Evolutionary conservation across 2,888 invertebrate genomes (phyloP).

Genomic region (Alcis repandata): DNA sequence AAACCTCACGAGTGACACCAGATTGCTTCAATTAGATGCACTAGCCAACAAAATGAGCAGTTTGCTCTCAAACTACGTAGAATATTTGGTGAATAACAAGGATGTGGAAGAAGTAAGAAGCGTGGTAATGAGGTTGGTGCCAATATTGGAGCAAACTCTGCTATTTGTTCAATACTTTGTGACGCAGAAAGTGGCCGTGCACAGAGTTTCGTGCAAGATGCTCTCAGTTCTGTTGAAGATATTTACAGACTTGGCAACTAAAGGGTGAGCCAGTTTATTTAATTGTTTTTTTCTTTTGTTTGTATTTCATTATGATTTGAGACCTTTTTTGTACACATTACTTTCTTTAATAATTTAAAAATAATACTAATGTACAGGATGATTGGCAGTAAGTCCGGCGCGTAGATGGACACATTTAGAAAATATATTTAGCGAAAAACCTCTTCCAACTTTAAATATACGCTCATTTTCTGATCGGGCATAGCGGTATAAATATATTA

Average conservation of each 20-base stretch:
- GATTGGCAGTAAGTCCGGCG: no score
- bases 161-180: constrained; percentile 92
- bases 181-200: constrained; percentile 91
- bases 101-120: constrained; percentile 62
- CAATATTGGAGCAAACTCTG: constrained; percentile 92
- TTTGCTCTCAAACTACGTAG: constrained; percentile 75
- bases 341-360: no score
- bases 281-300: background rate
- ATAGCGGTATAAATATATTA: no score
- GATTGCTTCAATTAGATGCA: constrained; percentile 84
- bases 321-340: background rate
- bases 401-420: no score
- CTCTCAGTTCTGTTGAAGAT: constrained; percentile 93
- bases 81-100: constrained; percentile 66
- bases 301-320: background rate
- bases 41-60: constrained; percentile 74
- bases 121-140: constrained; percentile 83
- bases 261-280: constrained; percentile 83
- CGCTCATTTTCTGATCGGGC: no score
- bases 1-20: constrained; percentile 87
- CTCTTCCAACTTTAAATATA: no score
- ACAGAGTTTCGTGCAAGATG: constrained; percentile 93
- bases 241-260: constrained; percentile 93
- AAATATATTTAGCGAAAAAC: no score
- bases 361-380: no score